A percentile compares a stretch with the other conserved stretches of the same genome.
phyloP scores from a whole-genome alignment of 2,113 vertebrate species.

The Xiphophorus maculatus region DNA sequence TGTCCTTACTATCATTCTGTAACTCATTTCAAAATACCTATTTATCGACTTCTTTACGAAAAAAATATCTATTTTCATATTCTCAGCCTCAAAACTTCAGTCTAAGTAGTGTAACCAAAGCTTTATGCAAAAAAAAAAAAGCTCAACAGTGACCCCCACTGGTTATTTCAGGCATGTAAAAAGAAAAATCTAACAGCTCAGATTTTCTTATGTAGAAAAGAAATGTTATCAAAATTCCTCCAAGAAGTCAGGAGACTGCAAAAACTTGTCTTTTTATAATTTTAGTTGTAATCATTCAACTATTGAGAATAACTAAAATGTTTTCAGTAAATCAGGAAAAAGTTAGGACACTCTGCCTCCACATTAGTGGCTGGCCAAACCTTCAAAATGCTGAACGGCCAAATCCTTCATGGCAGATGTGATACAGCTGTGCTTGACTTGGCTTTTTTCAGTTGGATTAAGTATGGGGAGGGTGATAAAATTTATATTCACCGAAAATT shows the following conservation, averaged over 20 bases:
- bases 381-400: too few species aligned
- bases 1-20: not conserved
- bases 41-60: not conserved
- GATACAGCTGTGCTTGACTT: too few species aligned
- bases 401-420: too few species aligned
- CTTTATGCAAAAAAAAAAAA: not conserved
- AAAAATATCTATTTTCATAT: not conserved
- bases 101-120: too few species aligned
- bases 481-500: too few species aligned
- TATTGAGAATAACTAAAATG: too few species aligned
- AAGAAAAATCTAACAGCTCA: not conserved
- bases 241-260: not conserved
- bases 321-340: too few species aligned
- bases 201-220: not conserved
- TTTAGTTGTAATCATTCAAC: too few species aligned
- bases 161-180: slow-evolving; percentile 8
- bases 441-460: too few species aligned
- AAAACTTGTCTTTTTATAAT: not conserved
- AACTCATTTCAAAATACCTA: not conserved
- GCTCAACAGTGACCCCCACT: slow-evolving; percentile 38
- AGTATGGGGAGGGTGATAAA: too few species aligned
- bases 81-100: not conserved
- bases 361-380: too few species aligned
- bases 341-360: too few species aligned
- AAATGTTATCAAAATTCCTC: not conserved